Percentiles rank a stretch among this genome's conserved stretches.
These are phyloP conservation scores for Sinhomidia bicolor DNA, from an alignment of 2,888 invertebrate species.

Conservation along the genomic window DNA sequence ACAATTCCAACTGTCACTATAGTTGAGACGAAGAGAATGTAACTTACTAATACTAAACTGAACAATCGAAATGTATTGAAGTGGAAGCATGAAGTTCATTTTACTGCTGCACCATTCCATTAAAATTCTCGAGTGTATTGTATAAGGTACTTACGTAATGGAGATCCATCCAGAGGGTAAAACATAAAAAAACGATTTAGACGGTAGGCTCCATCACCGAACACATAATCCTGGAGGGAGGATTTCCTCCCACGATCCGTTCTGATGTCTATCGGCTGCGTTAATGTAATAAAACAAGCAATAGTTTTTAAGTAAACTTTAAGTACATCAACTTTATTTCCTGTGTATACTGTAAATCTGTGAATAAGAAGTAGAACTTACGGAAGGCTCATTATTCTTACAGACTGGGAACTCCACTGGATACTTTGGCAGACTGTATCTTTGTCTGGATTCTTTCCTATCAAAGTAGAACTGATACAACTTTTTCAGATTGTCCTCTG, in stretches of 20 bases:
- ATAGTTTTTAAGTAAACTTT: not conserved
- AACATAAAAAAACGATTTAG: conserved; percentile 40
- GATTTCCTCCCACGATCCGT: conserved; percentile 3
- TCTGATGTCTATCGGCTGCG: conserved; percentile 20
- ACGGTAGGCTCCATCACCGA: not conserved
- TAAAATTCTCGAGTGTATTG: no score
- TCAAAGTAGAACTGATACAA: not conserved
- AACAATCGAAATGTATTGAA: no score
- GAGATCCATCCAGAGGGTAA: conserved; percentile 9
- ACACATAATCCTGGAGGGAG: not conserved
- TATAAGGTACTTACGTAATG: conserved; percentile 25
- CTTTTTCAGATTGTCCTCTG: not conserved
- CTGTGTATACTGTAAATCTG: no score
- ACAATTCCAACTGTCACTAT: conserved; percentile 24
- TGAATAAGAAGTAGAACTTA: no score
- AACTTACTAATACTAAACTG: no score
- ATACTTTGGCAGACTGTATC: not conserved
- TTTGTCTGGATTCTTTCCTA: not conserved
- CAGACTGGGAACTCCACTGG: not conserved
- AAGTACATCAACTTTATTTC: no score
- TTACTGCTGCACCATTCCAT: no score
- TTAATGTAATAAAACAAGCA: not conserved
- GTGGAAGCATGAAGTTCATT: not conserved
- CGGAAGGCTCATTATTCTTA: conserved; percentile 1
- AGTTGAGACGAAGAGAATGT: not conserved